Evolutionary conservation across 2,113 vertebrate species (phyloP), one percentile per base, ranked within the genome.

Genomic region (Anoura caudifer): DNA sequence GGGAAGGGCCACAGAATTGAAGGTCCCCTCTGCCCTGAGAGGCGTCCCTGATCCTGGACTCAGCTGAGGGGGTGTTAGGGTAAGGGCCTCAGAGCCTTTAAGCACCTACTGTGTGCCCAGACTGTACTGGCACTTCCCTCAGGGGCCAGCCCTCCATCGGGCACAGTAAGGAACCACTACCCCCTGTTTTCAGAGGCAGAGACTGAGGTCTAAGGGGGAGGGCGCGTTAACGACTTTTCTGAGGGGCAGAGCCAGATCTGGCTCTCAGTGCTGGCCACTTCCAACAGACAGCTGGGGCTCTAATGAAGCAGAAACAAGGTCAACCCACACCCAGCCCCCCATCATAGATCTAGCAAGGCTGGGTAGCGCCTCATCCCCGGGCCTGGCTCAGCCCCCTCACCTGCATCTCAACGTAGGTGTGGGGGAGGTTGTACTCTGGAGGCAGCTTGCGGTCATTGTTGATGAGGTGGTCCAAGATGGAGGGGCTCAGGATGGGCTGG

Each of bases 331-430:
- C 65, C 26, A 33, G 26, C 4, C 14, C 16, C 19, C 31, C 31
- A 24, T 31, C 15, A 5, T 15, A 36, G 33, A 43, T 5, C 70
- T 12, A 4, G 15, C 8, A 14, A 47, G 76, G 41, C 9, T 28
- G 38, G 45, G 45, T 7, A 2, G 36, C 3, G 20, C 24, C 20
- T 26, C 20, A 8, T 4, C 8, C 43, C 26, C 0, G 2, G 20
- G 19, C 6, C 82, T 1, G 31, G 38, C 2, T 2, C 0, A 0
- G n/a, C 20, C 11, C 9, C 26, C 98, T 97, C 84, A 99, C 99
- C 99, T 99, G 99, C 99, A 99, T 99, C 97, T 99, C 99, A 28
- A 99, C 98, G 0, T 99, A 99, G 13, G 99, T 99, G 92, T 99
- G 99, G 59, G 99, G 99, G 17, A 99, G 99, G 97, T 98, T 99